These are phyloP conservation scores for Holacanthus passer DNA, from an alignment of 2,113 vertebrate genomes.

Conservation along the genomic window DNA sequence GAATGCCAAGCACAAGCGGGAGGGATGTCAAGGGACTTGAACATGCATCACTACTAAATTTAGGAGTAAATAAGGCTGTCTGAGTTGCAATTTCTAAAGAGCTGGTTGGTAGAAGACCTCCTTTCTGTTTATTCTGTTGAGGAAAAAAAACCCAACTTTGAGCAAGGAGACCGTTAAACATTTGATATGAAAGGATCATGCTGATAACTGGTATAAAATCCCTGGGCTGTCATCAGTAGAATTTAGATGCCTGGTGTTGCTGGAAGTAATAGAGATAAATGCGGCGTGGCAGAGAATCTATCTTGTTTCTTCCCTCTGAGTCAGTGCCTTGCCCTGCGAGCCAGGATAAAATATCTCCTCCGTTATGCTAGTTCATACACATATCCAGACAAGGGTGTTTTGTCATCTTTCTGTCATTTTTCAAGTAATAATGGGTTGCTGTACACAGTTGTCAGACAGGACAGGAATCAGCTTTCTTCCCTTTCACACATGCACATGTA, in stretches of 20 bases:
- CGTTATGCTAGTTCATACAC: constrained; percentile 55
- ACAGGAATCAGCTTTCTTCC: constrained; percentile 17
- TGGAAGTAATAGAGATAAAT: constrained; percentile 77
- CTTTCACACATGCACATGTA: constrained; percentile 7
- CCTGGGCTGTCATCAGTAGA: constrained; percentile 63
- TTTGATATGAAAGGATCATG: constrained; percentile 67
- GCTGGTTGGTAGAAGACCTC: constrained; percentile 14
- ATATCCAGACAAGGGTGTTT: constrained; percentile 44
- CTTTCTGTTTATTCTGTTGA: constrained; percentile 24
- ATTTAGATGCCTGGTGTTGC: constrained; percentile 71
- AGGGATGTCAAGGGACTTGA: constrained; percentile 13
- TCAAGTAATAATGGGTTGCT: constrained; percentile 53
- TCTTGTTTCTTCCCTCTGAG: constrained; percentile 64
- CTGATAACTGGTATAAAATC: constrained; percentile 61
- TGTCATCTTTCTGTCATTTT: constrained; percentile 57
- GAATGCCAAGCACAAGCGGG: constrained; percentile 21
- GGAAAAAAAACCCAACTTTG: constrained; percentile 56
- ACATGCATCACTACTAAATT: constrained; percentile 32
- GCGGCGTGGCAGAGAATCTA: constrained; percentile 59
- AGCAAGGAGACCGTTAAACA: constrained; percentile 49
- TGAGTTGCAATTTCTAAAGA: constrained; percentile 22
- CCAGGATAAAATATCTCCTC: constrained; percentile 66
- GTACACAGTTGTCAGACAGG: constrained; percentile 36
- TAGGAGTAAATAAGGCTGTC: constrained; percentile 26
- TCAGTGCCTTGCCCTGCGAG: constrained; percentile 57